Conservation (phyloP, 2,888 invertebrate genomes). For the Linyphia triangularis region DNA sequence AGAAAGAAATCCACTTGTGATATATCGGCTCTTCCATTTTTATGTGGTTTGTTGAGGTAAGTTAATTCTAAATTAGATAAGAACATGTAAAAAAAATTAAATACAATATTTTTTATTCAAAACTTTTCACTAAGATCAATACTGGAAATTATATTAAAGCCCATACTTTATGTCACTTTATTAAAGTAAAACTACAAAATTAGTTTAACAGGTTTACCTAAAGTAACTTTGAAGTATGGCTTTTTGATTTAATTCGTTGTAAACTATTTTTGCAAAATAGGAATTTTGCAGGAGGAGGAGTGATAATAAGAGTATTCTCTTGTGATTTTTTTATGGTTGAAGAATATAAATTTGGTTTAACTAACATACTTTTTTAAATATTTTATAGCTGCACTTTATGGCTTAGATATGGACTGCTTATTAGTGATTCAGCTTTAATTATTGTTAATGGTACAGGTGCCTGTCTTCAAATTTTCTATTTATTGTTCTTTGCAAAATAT, state of each 20-base stretch:
- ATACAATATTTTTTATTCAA: too few relatives aligned
- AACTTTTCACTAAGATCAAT: too few relatives aligned
- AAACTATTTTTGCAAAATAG: too few relatives aligned
- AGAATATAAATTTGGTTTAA: too few relatives aligned
- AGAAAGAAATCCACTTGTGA: conserved; percentile 60
- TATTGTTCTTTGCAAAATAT: conserved; percentile 86
- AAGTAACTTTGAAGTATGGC: too few relatives aligned
- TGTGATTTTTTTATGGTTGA: not conserved
- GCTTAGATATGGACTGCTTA: conserved; percentile 89
- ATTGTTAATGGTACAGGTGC: conserved; percentile 89
- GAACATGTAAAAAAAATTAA: not conserved
- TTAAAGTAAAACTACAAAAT: too few relatives aligned
- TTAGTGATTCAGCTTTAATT: conserved; percentile 86
- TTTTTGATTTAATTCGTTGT: too few relatives aligned
- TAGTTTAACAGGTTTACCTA: too few relatives aligned
- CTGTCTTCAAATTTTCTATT: conserved; percentile 86
- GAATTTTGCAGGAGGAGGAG: too few relatives aligned
- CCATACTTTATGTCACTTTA: too few relatives aligned
- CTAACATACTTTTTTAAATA: not conserved
- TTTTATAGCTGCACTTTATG: conserved; percentile 82
- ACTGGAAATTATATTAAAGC: too few relatives aligned
- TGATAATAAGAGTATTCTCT: not conserved
- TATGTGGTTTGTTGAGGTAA: conserved; percentile 66
- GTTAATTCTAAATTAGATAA: not conserved
- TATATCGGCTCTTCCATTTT: conserved; percentile 63